Base-by-base conservation (phyloP, 2,113 vertebrate genomes). In the Austrofundulus limnaeus region DNA sequence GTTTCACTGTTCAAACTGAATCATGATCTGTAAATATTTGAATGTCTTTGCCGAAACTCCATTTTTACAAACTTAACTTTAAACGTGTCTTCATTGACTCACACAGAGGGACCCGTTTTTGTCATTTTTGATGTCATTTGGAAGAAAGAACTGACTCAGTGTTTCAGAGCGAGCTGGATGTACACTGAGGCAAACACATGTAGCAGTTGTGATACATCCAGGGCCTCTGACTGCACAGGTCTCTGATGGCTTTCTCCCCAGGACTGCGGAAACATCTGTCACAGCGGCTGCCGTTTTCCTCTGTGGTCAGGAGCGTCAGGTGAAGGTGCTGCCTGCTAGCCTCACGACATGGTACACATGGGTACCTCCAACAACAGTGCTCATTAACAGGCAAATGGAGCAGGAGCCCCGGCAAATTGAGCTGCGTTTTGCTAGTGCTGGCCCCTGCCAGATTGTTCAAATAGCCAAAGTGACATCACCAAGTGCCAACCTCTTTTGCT, bases 381-480 rank as follows among this genome's bases (percentile, higher is more conserved):
- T 92, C 91, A 92, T 92, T 92, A 92, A 91, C 89, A 89, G 90
- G 89, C 91, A 92, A 91, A 91, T 90, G 88, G 89, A 91, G 87
- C 90, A 90, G 82, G 81, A 87, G 81, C 82, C 80, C 66, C 73
- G 51, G 88, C 84, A 91, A 88, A 91, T 89, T 86, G 87, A 85
- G 90, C 81, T 81, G 85, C 81, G 59, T 88, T 90, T 90, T 80
- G 70, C 89, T 81, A 87, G 85, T 64, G 74, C 59, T 47, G 66
- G 69, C 80, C 85, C n/a, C 70, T 87, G 88, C 88, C 90, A 91
- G 91, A 90, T 85, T 88, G 89, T 82, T 85, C 84, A 31, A 74
- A 85, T 87, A 82, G 87, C 88, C 88, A 88, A 87, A 74, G 88
- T 91, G 89, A 92, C 88, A 90, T 90, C 89, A 90, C 82, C 64